Base-by-base conservation (phyloP, 1,140 invertebrate genomes). In the Pseudachorutes palmiensis region DNA sequence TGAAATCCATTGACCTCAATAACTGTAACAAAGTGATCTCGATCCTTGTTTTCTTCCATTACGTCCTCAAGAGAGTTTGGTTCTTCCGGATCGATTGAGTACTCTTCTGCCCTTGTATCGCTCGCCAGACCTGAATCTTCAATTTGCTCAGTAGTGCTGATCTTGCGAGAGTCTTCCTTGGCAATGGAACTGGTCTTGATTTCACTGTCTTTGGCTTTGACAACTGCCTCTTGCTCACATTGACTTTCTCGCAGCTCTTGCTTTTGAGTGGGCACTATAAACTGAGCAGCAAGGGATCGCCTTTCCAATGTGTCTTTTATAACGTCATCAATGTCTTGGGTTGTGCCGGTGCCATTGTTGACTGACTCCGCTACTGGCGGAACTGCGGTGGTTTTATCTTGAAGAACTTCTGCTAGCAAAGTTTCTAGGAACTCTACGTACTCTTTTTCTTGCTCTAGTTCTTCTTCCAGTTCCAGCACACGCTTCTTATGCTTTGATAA, bases 401-500 rank as follows among this genome's bases (percentile, higher is more conserved):
- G 85, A 73, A 90, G 88, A 9, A 91, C 88, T 79, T 92, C 89
- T 60, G 86, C 86, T 24, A 94, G 76, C 48, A 92, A 77, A 65
- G 87, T 83, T 77, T 92, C 89, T 71, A 94, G 81, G 79, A 92
- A 93, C 76, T 91, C 88, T 5, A 93, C 90, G 75, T 93, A 93
- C 75, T 91, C 88, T 76, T 91, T 87, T 79, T 93, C 91, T 76
- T 92, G 90, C 75, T 92, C 88, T 32, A 93, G 79, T 79, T 92
- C 90, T 75, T 91, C 88, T 76, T 85, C 85, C 58, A 93, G 82
- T 68, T 87, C 82, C 59, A 82, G 80, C 62, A 92, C 88, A 76
- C 81, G 75, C 76, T 89, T 84, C 81, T 89, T 89, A 82, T 94
- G 91, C 80, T 90, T 91, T 72, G 87, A 83, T 69, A 94, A 83